Conservation (phyloP, 2,888 invertebrate species). For the Exephanes ischioxanthus region DNA sequence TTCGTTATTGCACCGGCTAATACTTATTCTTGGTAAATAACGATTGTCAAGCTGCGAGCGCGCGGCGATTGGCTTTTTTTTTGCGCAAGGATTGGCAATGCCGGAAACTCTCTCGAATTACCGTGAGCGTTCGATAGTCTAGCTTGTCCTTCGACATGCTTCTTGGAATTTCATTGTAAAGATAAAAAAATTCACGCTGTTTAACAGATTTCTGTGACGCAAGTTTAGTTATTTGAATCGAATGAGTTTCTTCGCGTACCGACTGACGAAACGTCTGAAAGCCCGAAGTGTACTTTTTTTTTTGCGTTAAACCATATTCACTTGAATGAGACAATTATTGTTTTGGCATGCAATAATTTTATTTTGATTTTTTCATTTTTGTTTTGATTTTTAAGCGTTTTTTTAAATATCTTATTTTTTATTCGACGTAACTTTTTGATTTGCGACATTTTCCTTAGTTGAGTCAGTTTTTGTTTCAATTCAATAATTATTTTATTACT, state of each 20-base stretch:
- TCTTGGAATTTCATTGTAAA: background rate
- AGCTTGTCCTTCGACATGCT: background rate
- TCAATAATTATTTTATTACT: too few species aligned
- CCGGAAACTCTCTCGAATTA: conserved; percentile 59
- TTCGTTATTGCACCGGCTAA: conserved; percentile 44
- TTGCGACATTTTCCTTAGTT: too few species aligned
- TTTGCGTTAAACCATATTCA: too few species aligned
- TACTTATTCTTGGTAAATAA: conserved; percentile 62
- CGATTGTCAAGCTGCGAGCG: conserved; percentile 33
- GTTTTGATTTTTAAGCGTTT: background rate
- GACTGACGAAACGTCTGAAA: background rate
- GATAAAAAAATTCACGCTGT: background rate
- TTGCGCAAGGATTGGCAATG: conserved; percentile 14
- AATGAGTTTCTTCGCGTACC: background rate
- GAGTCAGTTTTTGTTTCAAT: too few species aligned
- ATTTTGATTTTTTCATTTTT: too few species aligned
- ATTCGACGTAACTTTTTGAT: too few species aligned
- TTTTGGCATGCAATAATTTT: too few species aligned
- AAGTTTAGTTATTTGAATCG: too few species aligned
- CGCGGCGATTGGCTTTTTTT: background rate
- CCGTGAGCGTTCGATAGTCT: conserved; percentile 16
- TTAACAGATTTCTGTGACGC: background rate
- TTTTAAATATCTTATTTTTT: too few species aligned
- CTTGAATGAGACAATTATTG: too few species aligned
- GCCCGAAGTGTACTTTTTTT: too few species aligned